These are phyloP conservation scores for Catostomus latipinnis DNA, from an alignment of 2,797 vertebrate genomes.

Conservation along the genomic window DNA sequence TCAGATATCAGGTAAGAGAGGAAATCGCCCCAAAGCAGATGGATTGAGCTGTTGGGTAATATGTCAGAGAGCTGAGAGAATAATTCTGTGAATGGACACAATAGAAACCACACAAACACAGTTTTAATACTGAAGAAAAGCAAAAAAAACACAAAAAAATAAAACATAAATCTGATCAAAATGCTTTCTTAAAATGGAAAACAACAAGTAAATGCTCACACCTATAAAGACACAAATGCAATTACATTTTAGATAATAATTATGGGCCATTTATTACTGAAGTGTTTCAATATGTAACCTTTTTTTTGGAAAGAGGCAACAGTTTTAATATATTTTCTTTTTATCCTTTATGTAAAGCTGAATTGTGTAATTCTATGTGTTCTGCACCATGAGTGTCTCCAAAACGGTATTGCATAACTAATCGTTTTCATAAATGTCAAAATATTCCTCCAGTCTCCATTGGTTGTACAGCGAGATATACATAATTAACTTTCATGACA, in stretches of 20 bases:
- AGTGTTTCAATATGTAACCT: background rate
- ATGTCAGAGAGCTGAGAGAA: conserved; percentile 72
- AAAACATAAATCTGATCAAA: too few species aligned
- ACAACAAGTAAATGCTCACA: background rate
- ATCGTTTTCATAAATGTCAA: too few species aligned
- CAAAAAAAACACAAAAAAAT: too few species aligned
- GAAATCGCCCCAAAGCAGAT: conserved; percentile 80
- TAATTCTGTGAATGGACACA: conserved; percentile 74
- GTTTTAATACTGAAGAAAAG: background rate
- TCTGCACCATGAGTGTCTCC: too few species aligned
- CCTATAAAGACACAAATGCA: background rate
- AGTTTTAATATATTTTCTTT: background rate
- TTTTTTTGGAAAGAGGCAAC: background rate
- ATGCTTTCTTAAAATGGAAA: background rate
- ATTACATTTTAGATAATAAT: background rate
- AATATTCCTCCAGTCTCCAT: too few species aligned
- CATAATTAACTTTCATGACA: too few species aligned
- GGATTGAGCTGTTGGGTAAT: conserved; percentile 72
- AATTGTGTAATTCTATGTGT: too few species aligned
- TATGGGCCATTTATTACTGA: background rate
- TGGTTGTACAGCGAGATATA: too few species aligned
- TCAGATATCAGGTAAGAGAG: conserved; percentile 80
- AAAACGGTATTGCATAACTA: too few species aligned
- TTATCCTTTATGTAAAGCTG: background rate
- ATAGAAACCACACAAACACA: conserved; percentile 25